Conservation (phyloP, 2,797 vertebrate genomes). For the Myotis pilosus region DNA sequence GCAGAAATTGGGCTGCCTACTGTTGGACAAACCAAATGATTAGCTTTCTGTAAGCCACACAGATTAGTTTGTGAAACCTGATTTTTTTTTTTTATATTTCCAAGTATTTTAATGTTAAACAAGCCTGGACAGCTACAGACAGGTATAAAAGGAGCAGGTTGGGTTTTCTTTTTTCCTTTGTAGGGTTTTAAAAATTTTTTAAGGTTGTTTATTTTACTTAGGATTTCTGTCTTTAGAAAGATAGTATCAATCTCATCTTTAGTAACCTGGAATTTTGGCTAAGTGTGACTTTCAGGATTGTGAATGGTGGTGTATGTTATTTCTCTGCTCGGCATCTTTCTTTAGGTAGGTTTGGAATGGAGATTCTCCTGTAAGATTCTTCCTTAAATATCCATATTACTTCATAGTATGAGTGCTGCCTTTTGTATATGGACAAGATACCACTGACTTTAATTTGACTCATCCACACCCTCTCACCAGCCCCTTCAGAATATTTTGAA, state of each 20-base stretch:
- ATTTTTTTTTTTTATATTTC: neutral
- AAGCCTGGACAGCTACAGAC: slow-evolving; percentile 64
- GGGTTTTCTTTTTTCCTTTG: neutral
- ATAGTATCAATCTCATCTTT: slow-evolving; percentile 58
- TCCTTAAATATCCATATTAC: neutral
- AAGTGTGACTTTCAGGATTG: slow-evolving; percentile 70
- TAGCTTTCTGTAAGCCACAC: slow-evolving; percentile 64
- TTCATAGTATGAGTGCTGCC: neutral
- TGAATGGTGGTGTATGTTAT: slow-evolving; percentile 28
- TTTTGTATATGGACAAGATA: neutral
- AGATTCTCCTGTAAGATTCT: neutral
- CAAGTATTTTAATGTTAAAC: slow-evolving; percentile 70
- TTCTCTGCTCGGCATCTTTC: neutral
- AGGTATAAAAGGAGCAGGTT: slow-evolving; percentile 72
- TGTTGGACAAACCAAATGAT: slow-evolving; percentile 67
- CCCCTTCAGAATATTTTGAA: neutral
- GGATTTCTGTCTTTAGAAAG: slow-evolving; percentile 72
- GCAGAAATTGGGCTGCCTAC: slow-evolving; percentile 68
- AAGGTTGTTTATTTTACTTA: slow-evolving; percentile 59
- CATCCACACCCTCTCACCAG: neutral
- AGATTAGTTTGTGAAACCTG: slow-evolving; percentile 71
- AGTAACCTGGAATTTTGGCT: slow-evolving; percentile 62
- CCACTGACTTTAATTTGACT: neutral
- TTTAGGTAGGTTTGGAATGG: neutral
- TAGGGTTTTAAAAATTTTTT: neutral